These are phyloP conservation scores for Zonitis immaculata DNA, from an alignment of 2,888 invertebrate genomes.

Conservation along the genomic window DNA sequence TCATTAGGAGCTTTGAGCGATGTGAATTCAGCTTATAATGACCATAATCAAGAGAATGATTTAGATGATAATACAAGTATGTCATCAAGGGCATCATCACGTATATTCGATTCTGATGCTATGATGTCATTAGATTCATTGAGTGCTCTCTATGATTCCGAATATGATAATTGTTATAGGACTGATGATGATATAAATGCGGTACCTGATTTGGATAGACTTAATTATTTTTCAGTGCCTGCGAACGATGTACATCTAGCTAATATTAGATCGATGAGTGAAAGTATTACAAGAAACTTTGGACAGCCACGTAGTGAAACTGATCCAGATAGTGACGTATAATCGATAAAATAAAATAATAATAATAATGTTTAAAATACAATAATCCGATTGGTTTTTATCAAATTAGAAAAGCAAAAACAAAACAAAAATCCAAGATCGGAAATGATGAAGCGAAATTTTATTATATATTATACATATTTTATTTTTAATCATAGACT, in stretches of 20 bases:
- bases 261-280: conserved; percentile 70
- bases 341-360: no score
- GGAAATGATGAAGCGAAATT: conserved; percentile 4
- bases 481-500: no score
- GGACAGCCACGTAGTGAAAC: conserved; percentile 64
- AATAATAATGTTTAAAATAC: no score
- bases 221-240: conserved; percentile 49
- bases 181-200: conserved; percentile 50
- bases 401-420: no score
- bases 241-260: conserved; percentile 61
- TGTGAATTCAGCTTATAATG: conserved; percentile 77
- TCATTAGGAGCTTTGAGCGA: conserved; percentile 70
- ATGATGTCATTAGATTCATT: conserved; percentile 73
- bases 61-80: conserved; percentile 70
- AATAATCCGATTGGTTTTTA: no score
- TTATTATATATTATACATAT: no score
- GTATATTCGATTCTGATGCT: conserved; percentile 73
- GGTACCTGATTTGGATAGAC: conserved; percentile 47
- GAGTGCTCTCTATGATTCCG: conserved; percentile 77
- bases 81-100: conserved; percentile 78
- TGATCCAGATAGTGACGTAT: conserved; percentile 62
- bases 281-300: conserved; percentile 71
- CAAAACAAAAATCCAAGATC: no score
- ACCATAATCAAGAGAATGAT: conserved; percentile 52
- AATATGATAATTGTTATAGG: conserved; percentile 62